A percentile compares a stretch with the other conserved stretches of the same genome.
Conservation (phyloP, 2,113 vertebrate species). For the Sebastes fasciatus region DNA sequence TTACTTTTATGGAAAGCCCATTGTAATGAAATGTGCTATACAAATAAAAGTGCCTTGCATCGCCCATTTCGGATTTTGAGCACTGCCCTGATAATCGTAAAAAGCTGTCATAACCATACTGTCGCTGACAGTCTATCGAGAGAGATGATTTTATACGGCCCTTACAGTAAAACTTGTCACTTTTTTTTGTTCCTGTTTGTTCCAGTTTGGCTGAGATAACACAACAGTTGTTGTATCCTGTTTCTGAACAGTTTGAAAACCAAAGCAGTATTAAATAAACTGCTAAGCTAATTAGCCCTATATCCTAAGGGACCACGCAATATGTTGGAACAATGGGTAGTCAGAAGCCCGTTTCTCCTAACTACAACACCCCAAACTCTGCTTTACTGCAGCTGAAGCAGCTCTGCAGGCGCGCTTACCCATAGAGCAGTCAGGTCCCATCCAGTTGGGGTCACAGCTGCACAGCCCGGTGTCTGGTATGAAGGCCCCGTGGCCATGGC, state of each 20-base stretch:
- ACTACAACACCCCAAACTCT: not conserved
- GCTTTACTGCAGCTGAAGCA: not conserved
- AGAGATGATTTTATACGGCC: conserved; percentile 38
- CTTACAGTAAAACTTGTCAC: conserved; percentile 38
- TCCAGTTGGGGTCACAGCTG: conserved; percentile 98
- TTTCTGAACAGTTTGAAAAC: conserved; percentile 52
- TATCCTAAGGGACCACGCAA: conserved; percentile 36
- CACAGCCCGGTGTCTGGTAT: conserved; percentile 95
- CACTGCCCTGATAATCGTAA: conserved; percentile 24
- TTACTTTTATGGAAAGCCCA: conserved; percentile 10
- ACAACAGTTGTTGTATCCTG: conserved; percentile 52
- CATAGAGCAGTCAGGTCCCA: conserved; percentile 98
- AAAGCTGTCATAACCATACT: conserved; percentile 46
- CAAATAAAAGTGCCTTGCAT: conserved; percentile 10
- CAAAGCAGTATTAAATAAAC: conserved; percentile 54
- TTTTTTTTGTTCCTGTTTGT: conserved; percentile 28
- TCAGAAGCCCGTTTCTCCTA: conserved; percentile 1
- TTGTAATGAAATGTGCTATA: conserved; percentile 14
- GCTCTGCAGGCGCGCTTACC: conserved; percentile 83
- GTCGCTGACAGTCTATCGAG: conserved; percentile 32
- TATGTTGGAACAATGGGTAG: conserved; percentile 13
- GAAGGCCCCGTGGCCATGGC: conserved; percentile 96
- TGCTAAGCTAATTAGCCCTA: conserved; percentile 46
- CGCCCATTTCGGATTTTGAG: conserved; percentile 35
- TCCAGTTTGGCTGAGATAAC: conserved; percentile 49